A percentile compares a stretch with the other conserved stretches of the same genome.
Evolutionary conservation across 2,888 invertebrate genomes (phyloP).

Genomic region (Nasonovia ribisnigri): DNA sequence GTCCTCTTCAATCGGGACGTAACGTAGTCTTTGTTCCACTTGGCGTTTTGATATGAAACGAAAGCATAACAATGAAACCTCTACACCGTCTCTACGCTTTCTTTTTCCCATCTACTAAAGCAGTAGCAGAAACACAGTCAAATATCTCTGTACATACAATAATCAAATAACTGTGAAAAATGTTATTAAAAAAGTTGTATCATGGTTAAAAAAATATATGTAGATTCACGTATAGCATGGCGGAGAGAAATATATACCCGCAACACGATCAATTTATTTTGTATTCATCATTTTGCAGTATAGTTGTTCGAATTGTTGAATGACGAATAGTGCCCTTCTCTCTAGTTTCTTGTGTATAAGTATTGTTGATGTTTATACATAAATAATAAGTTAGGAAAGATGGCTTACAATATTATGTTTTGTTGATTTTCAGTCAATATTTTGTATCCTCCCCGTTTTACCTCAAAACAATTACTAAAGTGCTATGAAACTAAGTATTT

Average conservation of each 20-base stretch:
- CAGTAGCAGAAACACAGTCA: constrained; percentile 17
- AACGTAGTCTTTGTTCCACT: constrained; percentile 61
- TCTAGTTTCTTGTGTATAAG: neutral
- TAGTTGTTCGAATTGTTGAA: neutral
- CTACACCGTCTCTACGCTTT: constrained; percentile 55
- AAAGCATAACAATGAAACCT: constrained; percentile 64
- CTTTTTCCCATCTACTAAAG: constrained; percentile 55
- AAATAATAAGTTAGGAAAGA: neutral
- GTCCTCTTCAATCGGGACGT: constrained; percentile 52
- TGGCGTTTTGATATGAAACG: constrained; percentile 62
- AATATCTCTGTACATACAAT: constrained; percentile 29
- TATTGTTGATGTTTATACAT: neutral
- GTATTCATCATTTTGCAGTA: constrained; percentile 11
- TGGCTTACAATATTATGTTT: neutral
- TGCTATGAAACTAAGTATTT: too few species aligned
- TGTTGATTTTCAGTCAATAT: neutral
- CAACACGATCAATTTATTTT: constrained; percentile 3
- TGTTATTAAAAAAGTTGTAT: constrained; percentile 17
- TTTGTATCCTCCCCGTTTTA: neutral
- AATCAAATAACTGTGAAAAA: constrained; percentile 56
- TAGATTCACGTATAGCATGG: neutral
- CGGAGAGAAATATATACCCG: neutral
- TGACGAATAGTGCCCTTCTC: neutral
- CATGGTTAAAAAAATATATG: neutral
- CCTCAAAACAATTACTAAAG: neutral